Evolutionary conservation across 1,140 invertebrate genomes (phyloP), one percentile per base, ranked within the genome.

Genomic region (Bombus waltoni): DNA sequence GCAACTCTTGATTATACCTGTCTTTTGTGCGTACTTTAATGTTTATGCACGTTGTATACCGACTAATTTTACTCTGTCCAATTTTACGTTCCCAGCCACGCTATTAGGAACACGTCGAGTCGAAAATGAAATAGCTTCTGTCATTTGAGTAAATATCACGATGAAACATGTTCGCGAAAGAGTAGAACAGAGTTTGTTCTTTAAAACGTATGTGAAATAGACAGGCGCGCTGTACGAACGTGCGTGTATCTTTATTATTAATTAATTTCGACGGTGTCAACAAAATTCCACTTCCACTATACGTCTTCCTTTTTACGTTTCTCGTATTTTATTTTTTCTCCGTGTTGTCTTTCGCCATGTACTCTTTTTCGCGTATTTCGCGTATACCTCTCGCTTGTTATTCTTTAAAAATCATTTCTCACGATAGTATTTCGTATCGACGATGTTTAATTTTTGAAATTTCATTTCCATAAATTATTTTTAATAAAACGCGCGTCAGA

Each of bases 1-100:
- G 28, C 35, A 53, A 65, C 79, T 68, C 84, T 73, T 85, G n/a
- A 85, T 85, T 80, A 85, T 71, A 11, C 71, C 57, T 42, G 59
- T 57, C 78, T 81, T 74, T 73, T 81, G 35, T 57, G 44, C 84
- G 8, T 15, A 18, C 25, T 81, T 85, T 62, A 81, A 81, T 74
- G 79, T 85, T 85, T 72, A 79, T 47, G 68, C 75, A 25, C 38
- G 53, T 62, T 47, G 22, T 18, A 6, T 53, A 1, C 22, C 38
- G 15, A 68, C 38, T 79, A 84, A 84, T 84, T 72, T 76, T 40
- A 44, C 40, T 22, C 76, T 5, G 53, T 42, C 40, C 47, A 59
- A 65, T 77, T 70, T 77, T 35, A 8, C 32, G 44, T 75, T 44
- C 44, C 3, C 38, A 28, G 18, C 35, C 10, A 25, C 38, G 40